phyloP scores from a whole-genome alignment of 2,888 invertebrate species.

The Drosophila colorata region DNA sequence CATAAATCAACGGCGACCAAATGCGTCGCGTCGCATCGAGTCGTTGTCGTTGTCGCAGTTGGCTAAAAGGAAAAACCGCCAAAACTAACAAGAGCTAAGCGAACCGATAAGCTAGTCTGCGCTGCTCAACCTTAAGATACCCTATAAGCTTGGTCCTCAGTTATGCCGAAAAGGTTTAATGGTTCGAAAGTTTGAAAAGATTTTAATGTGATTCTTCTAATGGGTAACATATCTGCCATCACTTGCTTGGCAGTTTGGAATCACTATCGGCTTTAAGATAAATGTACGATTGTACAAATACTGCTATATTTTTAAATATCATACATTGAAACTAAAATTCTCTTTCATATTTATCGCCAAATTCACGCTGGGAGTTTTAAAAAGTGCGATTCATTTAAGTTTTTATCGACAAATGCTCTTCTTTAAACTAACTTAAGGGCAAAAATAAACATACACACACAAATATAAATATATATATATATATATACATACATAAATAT shows the following conservation, averaged over 20 bases:
- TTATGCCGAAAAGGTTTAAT: too few species aligned
- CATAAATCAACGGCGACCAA: slow-evolving; percentile 75
- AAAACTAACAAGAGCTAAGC: slow-evolving; percentile 46
- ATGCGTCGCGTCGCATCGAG: slow-evolving; percentile 34
- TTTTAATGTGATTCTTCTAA: not conserved
- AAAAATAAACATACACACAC: not conserved
- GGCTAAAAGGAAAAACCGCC: slow-evolving; percentile 65
- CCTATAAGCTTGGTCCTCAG: slow-evolving; percentile 37
- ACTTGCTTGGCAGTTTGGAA: not conserved
- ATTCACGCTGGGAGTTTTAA: too few species aligned
- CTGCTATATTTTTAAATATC: too few species aligned
- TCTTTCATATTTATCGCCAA: too few species aligned
- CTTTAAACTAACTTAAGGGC: not conserved
- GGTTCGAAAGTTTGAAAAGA: too few species aligned
- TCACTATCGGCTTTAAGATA: too few species aligned
- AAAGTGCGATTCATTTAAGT: too few species aligned
- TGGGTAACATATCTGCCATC: not conserved
- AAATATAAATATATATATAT: not conserved
- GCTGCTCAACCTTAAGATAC: slow-evolving; percentile 17
- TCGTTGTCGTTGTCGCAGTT: slow-evolving; percentile 51
- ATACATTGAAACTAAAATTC: too few species aligned
- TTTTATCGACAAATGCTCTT: too few species aligned
- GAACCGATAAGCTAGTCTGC: slow-evolving; percentile 10
- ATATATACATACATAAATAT: not conserved
- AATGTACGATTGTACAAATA: too few species aligned